Evolutionary conservation across 1,140 invertebrate genomes (phyloP), one percentile per base, ranked within the genome.

Genomic region (Vanessa atalanta): DNA sequence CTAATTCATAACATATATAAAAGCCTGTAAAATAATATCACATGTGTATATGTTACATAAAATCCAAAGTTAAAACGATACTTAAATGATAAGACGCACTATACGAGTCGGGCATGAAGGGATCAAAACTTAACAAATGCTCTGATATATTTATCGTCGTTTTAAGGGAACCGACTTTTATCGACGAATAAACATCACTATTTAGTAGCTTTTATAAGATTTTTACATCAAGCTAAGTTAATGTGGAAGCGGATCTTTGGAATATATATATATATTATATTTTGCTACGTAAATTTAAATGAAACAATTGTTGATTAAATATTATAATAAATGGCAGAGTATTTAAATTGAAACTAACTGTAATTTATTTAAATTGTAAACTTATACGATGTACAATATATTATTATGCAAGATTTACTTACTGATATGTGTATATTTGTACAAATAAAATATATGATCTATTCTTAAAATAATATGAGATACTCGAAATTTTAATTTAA

Each of bases 61-160:
- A 87, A 87, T 84, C 81, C 82, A 67, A 57, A 57, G 16, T 57
- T 23, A 57, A 16, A 4, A 23, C 53, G 53, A 23, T 76, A 81
- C 83, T 82, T 82, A 85, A 87, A 75, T 79, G 67, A 87, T 85
- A 87, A 81, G 85, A 83, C 81, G 83, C 81, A 75, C 73, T 77
- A 81, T 84, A 82, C 83, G 15, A 81, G 63, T 79, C 72, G 65
- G 13, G 48, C 70, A 70, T 80, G 82, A 80, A 75, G 72, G 78
- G 74, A 84, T 88, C 83, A 85, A 76, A 83, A 76, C 70, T 70
- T 70, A 80, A 80, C 76, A 80, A 80, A 80, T 55, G 60, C 81
- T 80, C 81, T 89, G 88, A 88, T 86, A 89, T 88, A 89, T 91
- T 89, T 91, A 91, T 88, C 82, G 82, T 71, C 66, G 70, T 79